phyloP scores from a whole-genome alignment of 2,113 vertebrate species.

The Manacus vitellinus region DNA sequence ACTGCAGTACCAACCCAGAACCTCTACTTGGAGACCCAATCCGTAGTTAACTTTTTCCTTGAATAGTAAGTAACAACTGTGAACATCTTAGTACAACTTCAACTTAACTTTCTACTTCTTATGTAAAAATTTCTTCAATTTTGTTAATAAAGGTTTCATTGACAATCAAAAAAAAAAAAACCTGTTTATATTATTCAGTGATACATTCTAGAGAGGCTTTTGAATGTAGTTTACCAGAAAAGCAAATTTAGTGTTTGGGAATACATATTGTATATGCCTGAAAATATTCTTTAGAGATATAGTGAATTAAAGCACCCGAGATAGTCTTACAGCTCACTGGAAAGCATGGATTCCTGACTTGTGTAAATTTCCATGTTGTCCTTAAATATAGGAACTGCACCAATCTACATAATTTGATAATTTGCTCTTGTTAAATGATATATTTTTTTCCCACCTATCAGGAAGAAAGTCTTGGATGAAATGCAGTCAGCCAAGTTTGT shows the following conservation, averaged over 20 bases:
- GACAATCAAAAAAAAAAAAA: neutral
- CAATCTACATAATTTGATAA: neutral
- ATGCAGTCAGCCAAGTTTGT: neutral
- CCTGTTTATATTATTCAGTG: neutral
- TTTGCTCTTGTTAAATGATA: neutral
- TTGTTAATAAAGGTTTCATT: neutral
- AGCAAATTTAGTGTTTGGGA: neutral
- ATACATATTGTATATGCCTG: neutral
- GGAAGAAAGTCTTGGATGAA: neutral
- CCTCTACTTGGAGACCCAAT: neutral
- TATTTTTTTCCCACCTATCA: neutral
- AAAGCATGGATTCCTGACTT: neutral
- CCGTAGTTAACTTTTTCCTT: neutral
- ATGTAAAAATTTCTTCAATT: neutral
- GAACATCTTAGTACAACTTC: neutral
- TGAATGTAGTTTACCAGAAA: neutral
- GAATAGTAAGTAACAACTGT: neutral
- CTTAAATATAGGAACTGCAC: neutral
- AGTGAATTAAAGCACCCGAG: neutral
- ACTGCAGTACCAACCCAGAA: neutral
- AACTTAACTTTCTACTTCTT: neutral
- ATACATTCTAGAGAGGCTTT: neutral
- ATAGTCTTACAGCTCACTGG: neutral
- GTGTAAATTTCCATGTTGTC: neutral
- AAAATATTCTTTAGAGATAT: neutral